Evolutionary conservation across 1,140 invertebrate genomes (phyloP), one percentile per base, ranked within the genome.

Genomic region (Magallana gigas): DNA sequence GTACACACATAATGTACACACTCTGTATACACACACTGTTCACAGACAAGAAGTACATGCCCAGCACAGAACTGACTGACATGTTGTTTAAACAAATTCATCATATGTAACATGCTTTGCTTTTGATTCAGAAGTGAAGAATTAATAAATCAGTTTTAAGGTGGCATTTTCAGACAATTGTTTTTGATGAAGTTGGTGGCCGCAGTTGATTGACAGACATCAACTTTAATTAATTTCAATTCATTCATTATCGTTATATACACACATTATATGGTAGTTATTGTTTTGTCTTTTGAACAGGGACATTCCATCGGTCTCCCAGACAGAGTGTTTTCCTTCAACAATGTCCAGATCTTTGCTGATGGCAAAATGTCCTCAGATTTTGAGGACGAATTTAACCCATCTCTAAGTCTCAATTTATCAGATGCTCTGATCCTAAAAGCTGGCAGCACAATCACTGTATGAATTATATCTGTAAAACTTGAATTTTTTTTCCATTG

Each of bases 381-480:
- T 11, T 92, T 86, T 85, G 84, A 90, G 5, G 83, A 91, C 12
- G 90, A 92, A 57, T 36, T 85, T 29, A 85, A 84, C 68, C 90
- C 90, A 1, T 93, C 92, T 0, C 57, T 93, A 0, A 83, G 68
- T 29, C 86, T 93, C n/a, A 85, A 85, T 48, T 84, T 92, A 5
- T 83, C 87, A 18, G 86, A 90, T 57, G 59, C 81, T 2, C 68
- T 93, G 8, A 59, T 91, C 58, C 84, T 93, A 14, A 91, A 93
- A 87, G 91, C 92, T 85, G 92, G 92, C n/a, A 90, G 90, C 18
- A 87, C 56, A 80, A 92, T 93, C 56, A 71, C 85, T 88, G 92
- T 93, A 88, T 84, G 83, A n/a, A 18, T 48, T 48, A 48, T 48
- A 48, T 48, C 23, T 82, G 7, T 5, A 2, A 14, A 64, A 5